Evolutionary conservation across 1,140 invertebrate species (phyloP), one percentile per base, ranked within the genome.

Genomic region (Tetramorium parvispinum): DNA sequence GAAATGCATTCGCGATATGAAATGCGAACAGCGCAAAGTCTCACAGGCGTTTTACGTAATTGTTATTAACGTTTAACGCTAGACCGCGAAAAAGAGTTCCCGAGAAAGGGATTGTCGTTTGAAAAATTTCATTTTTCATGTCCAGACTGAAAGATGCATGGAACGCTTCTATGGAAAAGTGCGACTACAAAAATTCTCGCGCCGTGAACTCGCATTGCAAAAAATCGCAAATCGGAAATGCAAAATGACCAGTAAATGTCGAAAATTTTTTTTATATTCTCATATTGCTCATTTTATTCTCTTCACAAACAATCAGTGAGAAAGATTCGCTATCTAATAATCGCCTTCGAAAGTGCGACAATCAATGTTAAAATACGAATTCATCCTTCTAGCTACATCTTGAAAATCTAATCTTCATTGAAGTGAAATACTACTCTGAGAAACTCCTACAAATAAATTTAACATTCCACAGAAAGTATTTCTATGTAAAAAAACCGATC

Each of bases 141-240:
- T 53, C 11, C 46, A 3, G 13, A 37, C 24, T 1, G 59, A 51
- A 43, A 63, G 18, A 18, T 63, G 13, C 40, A 16, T 13, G 27
- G 18, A 21, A 66, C 63, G 63, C 0, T 66, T 43, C 6, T 43
- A 40, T 24, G 21, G 21, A 65, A 65, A 78, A 78, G 18, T 8
- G 18, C 10, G 10, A 66, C 37, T 76, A n/a, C 73, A 76, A 76
- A 16, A 59, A 76, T 76, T 24, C 21, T 59, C 37, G n/a, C 70
- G 49, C 18, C 18, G 16, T 46, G 37, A 76, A 76, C 55, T 18
- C 55, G 40, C 37, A 40, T 61, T 10, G 32, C 32, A 32, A 43
- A 10, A 27, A 77, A 43, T 43, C 16, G 21, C 37, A 65, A 46
- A 78, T 78, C 16, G 11, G 13, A 78, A 37, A 63, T 78, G 5